Evolutionary conservation across 2,113 vertebrate species (phyloP).

Genomic region (Lepidothrix coronata): DNA sequence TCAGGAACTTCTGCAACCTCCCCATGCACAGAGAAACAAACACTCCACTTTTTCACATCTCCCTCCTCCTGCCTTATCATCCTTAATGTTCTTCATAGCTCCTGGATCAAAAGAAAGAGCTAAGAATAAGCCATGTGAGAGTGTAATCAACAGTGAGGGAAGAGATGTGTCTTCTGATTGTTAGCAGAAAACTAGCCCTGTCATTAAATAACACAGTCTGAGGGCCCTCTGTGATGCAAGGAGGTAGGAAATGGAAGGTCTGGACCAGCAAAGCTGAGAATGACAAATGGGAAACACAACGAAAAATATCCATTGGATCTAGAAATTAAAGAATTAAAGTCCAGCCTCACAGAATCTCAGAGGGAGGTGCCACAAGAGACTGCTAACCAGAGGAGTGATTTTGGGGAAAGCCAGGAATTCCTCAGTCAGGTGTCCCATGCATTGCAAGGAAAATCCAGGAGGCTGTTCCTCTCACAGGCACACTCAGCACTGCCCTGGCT

Average conservation of each 20-base stretch:
- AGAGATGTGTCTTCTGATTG: not conserved
- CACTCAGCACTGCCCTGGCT: not conserved
- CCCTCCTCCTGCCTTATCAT: not conserved
- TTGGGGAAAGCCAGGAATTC: not conserved
- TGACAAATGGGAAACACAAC: not conserved
- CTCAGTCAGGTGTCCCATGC: not conserved
- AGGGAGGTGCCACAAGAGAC: not conserved
- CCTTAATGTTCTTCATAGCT: accelerated
- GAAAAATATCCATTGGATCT: not conserved
- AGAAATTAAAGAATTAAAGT: not conserved
- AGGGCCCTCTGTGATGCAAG: not conserved
- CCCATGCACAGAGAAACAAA: not conserved
- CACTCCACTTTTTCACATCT: not conserved
- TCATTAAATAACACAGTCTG: not conserved
- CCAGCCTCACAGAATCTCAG: not conserved
- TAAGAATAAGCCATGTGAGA: not conserved
- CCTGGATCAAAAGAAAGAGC: not conserved
- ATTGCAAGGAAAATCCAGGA: not conserved
- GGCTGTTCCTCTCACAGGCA: not conserved
- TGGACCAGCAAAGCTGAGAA: not conserved
- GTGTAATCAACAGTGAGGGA: not conserved
- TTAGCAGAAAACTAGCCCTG: not conserved
- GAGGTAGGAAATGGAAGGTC: not conserved
- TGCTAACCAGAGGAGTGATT: not conserved
- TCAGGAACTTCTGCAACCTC: not conserved